Evolutionary conservation across 2,113 vertebrate species (phyloP).

Genomic region (Lepidothrix coronata): DNA sequence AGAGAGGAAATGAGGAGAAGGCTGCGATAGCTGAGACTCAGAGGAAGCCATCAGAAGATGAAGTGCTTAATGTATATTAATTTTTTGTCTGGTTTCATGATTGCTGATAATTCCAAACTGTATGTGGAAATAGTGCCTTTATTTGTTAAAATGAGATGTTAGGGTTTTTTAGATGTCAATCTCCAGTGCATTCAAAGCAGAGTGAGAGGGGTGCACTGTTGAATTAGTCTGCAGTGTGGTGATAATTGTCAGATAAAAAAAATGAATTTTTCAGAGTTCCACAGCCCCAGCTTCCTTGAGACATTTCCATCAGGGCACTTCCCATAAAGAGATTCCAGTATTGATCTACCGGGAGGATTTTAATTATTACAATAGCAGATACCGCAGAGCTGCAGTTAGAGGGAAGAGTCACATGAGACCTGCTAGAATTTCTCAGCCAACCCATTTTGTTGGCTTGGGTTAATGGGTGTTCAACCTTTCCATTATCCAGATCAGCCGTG

Average conservation of each 20-base stretch:
- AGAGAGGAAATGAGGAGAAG: constrained; percentile 86
- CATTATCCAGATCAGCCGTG: constrained; percentile 99
- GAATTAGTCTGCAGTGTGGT: constrained; percentile 87
- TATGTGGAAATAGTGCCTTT: constrained; percentile 85
- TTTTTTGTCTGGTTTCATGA: constrained; percentile 88
- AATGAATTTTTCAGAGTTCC: constrained; percentile 86
- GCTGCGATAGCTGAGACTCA: constrained; percentile 84
- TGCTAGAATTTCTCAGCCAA: constrained; percentile 88
- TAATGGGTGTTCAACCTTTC: constrained; percentile 99
- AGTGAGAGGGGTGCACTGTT: constrained; percentile 81
- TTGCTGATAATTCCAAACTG: constrained; percentile 86
- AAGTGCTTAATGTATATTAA: constrained; percentile 91
- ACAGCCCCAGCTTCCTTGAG: constrained; percentile 83
- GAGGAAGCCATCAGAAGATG: constrained; percentile 92
- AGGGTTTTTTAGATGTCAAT: constrained; percentile 87
- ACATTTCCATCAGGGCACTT: constrained; percentile 88
- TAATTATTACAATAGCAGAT: constrained; percentile 95
- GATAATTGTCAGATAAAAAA: constrained; percentile 92
- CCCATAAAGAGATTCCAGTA: constrained; percentile 89
- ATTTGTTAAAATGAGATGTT: constrained; percentile 88
- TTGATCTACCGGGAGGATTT: constrained; percentile 91
- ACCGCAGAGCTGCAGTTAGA: constrained; percentile 84
- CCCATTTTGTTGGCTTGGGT: constrained; percentile 97
- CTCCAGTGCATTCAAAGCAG: constrained; percentile 84
- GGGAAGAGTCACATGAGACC: constrained; percentile 85